A percentile compares a stretch with the other conserved stretches of the same genome.
Evolutionary conservation across 2,797 vertebrate genomes (phyloP).

Genomic region (Limnodromus scolopaceus): DNA sequence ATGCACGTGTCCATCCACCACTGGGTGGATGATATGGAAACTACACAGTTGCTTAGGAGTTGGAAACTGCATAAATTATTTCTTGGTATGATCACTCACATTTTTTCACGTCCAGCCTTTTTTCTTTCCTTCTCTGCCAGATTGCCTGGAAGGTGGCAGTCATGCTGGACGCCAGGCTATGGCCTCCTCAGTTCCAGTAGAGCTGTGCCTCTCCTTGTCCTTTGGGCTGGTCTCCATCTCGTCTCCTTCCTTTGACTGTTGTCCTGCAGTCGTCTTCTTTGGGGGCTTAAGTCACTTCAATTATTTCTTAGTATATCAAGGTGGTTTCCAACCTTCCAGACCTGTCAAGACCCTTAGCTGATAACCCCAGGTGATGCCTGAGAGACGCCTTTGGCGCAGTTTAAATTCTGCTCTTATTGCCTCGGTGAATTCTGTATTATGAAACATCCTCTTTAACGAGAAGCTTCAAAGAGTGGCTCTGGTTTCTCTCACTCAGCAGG

Average conservation of each 20-base stretch:
- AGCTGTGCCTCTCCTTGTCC: background rate
- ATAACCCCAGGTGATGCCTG: background rate
- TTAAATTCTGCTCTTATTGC: background rate
- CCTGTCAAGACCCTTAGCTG: background rate
- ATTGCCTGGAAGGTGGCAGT: background rate
- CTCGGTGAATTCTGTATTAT: background rate
- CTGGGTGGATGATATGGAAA: background rate
- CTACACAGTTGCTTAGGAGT: background rate
- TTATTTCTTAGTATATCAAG: background rate
- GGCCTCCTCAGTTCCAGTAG: background rate
- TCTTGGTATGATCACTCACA: background rate
- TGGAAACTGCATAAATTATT: background rate
- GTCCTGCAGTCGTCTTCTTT: background rate
- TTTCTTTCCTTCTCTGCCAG: background rate
- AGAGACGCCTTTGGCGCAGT: background rate
- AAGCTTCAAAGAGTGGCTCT: background rate
- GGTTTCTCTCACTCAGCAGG: background rate
- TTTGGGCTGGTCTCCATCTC: background rate
- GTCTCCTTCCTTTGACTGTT: background rate
- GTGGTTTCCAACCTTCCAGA: background rate
- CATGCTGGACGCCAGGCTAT: background rate
- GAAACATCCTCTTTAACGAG: background rate
- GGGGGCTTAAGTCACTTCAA: background rate
- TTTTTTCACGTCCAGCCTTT: background rate
- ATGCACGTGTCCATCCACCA: background rate